These are phyloP conservation scores for Trachythela sp. DNA, from an alignment of 64 coral and sea anemone species.

Conservation along the genomic window DNA sequence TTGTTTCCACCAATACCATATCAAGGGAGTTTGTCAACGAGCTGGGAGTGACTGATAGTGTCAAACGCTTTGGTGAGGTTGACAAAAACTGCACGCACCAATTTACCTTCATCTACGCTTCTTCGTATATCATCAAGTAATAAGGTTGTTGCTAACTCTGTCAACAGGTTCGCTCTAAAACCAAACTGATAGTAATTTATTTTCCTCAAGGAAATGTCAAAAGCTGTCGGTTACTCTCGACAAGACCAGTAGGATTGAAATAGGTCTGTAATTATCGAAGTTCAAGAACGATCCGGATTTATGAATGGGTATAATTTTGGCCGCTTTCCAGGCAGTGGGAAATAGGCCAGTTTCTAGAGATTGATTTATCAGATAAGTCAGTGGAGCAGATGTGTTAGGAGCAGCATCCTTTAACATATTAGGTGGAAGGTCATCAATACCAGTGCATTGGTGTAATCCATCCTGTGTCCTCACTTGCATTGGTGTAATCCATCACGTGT, in stretches of 20 bases:
- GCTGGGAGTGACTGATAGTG: too few relatives aligned
- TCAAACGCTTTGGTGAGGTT: too few relatives aligned
- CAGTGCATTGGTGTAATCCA: background rate
- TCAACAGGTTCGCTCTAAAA: background rate
- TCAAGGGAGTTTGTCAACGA: too few relatives aligned
- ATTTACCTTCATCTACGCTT: too few relatives aligned
- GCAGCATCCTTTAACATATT: background rate
- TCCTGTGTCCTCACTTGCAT: too few relatives aligned
- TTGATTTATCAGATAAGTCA: background rate
- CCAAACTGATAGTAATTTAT: slow-evolving; percentile 13
- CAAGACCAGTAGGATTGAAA: background rate
- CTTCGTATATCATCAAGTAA: background rate
- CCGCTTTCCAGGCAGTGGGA: background rate
- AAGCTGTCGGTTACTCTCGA: background rate
- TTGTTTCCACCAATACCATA: too few relatives aligned
- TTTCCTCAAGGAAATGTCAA: slow-evolving; percentile 17
- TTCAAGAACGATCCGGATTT: slow-evolving; percentile 1
- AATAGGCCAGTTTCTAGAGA: too few relatives aligned
- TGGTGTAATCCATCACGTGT: too few relatives aligned
- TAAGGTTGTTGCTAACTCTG: background rate
- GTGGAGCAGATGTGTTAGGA: background rate
- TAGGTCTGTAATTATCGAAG: background rate
- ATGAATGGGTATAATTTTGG: slow-evolving; percentile 16
- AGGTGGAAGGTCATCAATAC: background rate
- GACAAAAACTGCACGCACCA: too few relatives aligned